Conservation (phyloP, 2,888 invertebrate genomes). For the Coelinius sp. region DNA sequence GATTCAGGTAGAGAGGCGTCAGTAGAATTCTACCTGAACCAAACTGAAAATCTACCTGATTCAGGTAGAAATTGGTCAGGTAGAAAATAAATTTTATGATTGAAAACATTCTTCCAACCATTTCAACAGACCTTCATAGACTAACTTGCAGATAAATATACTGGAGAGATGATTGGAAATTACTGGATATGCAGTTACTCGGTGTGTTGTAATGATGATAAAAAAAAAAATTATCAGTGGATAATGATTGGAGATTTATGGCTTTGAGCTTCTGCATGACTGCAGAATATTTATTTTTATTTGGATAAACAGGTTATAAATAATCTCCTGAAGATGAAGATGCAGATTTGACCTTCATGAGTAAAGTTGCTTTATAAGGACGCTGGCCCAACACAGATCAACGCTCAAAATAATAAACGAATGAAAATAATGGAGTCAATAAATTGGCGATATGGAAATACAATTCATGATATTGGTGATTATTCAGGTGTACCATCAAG, state of each 20-base stretch:
- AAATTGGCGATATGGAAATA: no score
- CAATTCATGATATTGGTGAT: no score
- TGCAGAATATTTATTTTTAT: not conserved
- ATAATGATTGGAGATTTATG: not conserved
- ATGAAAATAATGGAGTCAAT: no score
- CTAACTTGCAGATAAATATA: not conserved
- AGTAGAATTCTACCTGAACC: no score
- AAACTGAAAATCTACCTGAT: no score
- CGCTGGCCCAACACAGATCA: not conserved
- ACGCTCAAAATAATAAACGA: no score
- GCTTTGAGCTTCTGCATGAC: not conserved
- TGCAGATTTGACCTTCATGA: not conserved
- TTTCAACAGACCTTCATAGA: not conserved
- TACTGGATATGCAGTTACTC: not conserved
- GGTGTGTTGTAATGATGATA: constrained; percentile 8
- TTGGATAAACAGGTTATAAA: not conserved
- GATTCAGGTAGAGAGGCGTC: no score
- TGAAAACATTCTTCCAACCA: not conserved
- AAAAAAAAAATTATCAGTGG: not conserved
- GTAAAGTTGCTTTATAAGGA: not conserved
- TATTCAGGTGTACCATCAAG: no score
- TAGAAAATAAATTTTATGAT: not conserved
- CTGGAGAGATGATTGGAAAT: not conserved
- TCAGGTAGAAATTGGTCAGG: no score
- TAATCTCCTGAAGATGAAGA: not conserved